Evolutionary conservation across 2,888 invertebrate genomes (phyloP), one percentile per base, ranked within the genome.

Genomic region (Zeuzera pyrina): DNA sequence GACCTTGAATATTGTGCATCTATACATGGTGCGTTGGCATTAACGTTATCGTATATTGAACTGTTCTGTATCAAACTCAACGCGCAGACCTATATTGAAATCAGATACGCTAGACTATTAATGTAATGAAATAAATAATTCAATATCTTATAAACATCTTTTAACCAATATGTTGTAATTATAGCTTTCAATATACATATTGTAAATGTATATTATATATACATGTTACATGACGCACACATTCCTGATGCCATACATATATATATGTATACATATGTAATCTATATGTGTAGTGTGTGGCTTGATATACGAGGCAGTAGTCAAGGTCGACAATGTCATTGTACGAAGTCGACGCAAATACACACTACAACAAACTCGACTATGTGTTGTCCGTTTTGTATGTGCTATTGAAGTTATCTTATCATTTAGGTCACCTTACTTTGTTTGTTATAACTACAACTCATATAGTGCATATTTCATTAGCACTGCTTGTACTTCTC

Each of bases 391-490:
- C 2, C 25, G 13, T 16, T 26, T 60, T 56, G 49, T 55, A 54
- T 45, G 55, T 57, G 67, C 60, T 66, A 69, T 73, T 71, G 72
- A 69, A 74, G 63, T 79, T 73, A 79, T 83, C 81, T 81, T 83
- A 83, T 81, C 83, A 81, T 79, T 67, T 81, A 76, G 81, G 81
- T 81, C 83, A 81, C 81, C 77, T 81, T 81, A 77, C 77, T 68
- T 67, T 71, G 71, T 71, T 67, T 76, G 79, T 81, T 74, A 71
- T 64, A 59, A 19, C 5, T 19, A 19, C 5, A n/a, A 8, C 19
- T 6, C 19, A 19, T 8, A 6, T 19, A 8, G 5, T 19, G 19
- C 19, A 19, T 19, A 6, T n/a, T n/a, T n/a, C n/a, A n/a, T n/a
- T n/a, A n/a, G n/a, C n/a, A n/a, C n/a, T n/a, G n/a, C n/a, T n/a